Evolutionary conservation across 2,888 invertebrate genomes (phyloP).

Genomic region (Omphaloscelis lunosa): DNA sequence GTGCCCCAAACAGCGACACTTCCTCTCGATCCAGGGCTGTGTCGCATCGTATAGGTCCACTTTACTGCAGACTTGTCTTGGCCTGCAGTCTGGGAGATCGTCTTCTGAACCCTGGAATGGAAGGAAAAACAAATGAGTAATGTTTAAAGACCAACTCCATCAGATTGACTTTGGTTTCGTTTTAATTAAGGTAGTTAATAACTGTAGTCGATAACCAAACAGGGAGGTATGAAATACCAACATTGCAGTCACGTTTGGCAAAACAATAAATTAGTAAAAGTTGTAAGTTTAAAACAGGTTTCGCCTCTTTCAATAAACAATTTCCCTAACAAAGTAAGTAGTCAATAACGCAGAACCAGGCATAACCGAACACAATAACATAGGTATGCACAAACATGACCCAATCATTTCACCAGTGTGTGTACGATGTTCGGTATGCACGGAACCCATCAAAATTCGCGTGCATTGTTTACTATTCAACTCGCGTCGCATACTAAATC

Average conservation of each 20-base stretch:
- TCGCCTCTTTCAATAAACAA: constrained; percentile 10
- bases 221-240: neutral
- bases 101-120: constrained; percentile 94
- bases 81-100: constrained; percentile 94
- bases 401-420: constrained; percentile 46
- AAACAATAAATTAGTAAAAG: constrained; percentile 13
- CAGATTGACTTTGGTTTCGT: neutral
- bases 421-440: constrained; percentile 49
- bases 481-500: constrained; percentile 57
- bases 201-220: too few species aligned
- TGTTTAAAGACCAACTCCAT: neutral
- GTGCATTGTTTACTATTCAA: constrained; percentile 62
- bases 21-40: constrained; percentile 96
- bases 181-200: neutral
- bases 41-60: constrained; percentile 95
- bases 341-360: constrained; percentile 24
- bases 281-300: constrained; percentile 9
- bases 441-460: constrained; percentile 61
- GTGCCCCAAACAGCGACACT: constrained; percentile 94
- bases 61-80: constrained; percentile 96
- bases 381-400: constrained; percentile 38
- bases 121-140: constrained; percentile 33
- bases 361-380: constrained; percentile 43
- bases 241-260: constrained; percentile 1
- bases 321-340: constrained; percentile 15